These are phyloP conservation scores for Sinentomon sp. DNA, from an alignment of 2,888 invertebrate genomes.

Conservation along the genomic window DNA sequence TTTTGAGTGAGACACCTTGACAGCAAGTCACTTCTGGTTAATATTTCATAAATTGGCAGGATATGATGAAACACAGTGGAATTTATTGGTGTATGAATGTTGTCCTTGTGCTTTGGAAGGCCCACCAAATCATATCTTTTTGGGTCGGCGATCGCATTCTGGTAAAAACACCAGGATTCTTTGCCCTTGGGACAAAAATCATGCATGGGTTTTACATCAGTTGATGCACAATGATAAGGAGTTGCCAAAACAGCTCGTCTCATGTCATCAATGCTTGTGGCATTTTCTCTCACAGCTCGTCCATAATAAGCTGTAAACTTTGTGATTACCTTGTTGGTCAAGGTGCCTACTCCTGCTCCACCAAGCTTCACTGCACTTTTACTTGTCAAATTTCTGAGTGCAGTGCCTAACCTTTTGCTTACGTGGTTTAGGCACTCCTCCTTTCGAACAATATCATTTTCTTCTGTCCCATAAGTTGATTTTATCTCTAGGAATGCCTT, in stretches of 20 bases:
- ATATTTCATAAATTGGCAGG: no score
- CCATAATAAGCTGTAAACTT: background rate
- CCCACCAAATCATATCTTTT: no score
- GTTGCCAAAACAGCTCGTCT: background rate
- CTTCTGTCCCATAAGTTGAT: no score
- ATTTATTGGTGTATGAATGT: no score
- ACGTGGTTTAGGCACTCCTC: constrained; percentile 11
- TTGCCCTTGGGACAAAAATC: constrained; percentile 11
- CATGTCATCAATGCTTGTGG: background rate
- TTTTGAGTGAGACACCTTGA: no score
- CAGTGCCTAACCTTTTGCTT: background rate
- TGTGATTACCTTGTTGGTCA: constrained; percentile 1
- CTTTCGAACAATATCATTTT: no score
- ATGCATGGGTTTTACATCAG: constrained; percentile 13
- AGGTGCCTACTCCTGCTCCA: background rate
- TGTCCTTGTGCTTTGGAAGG: no score
- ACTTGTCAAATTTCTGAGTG: background rate
- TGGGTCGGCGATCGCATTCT: no score
- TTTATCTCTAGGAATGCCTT: no score
- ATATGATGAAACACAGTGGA: no score
- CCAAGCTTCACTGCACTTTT: background rate
- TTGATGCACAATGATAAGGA: constrained; percentile 3
- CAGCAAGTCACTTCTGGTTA: no score
- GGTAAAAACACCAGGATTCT: constrained; percentile 14
- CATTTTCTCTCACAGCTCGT: background rate